Conservation (phyloP, 2,888 invertebrate genomes). For the Stenichneumon culpator region DNA sequence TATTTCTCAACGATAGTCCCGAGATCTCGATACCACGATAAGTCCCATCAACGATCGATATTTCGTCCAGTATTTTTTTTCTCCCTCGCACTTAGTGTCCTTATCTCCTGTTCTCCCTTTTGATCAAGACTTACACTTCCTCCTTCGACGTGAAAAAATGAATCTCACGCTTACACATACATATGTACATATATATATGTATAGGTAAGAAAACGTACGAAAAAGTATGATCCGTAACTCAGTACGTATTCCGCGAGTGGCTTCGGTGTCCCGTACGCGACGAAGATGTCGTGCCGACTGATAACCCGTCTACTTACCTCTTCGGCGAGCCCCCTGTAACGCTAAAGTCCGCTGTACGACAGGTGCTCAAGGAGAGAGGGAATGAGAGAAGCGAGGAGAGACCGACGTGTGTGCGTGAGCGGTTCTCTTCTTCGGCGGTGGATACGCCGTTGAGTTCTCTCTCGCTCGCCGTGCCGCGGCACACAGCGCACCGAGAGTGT, state of each 20-base stretch:
- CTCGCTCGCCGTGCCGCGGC: slow-evolving; percentile 15
- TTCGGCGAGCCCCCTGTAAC: slow-evolving; percentile 79
- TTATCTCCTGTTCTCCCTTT: slow-evolving; percentile 19
- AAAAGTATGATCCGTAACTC: slow-evolving; percentile 46
- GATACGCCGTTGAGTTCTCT: slow-evolving; percentile 65
- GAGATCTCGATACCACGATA: not conserved
- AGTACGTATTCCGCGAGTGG: slow-evolving; percentile 14
- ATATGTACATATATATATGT: slow-evolving; percentile 1
- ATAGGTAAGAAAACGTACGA: not conserved
- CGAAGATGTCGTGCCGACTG: slow-evolving; percentile 84
- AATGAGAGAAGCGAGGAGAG: slow-evolving; percentile 71
- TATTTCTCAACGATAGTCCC: not conserved
- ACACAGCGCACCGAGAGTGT: slow-evolving; percentile 23
- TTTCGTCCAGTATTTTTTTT: slow-evolving; percentile 9
- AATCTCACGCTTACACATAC: slow-evolving; percentile 3
- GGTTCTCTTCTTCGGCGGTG: slow-evolving; percentile 66
- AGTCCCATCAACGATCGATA: not conserved
- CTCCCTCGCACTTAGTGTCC: slow-evolving; percentile 39
- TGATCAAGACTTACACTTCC: slow-evolving; percentile 10
- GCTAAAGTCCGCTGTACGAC: slow-evolving; percentile 78
- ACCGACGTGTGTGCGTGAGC: slow-evolving; percentile 69
- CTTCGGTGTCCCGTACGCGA: slow-evolving; percentile 77
- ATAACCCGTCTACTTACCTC: slow-evolving; percentile 84
- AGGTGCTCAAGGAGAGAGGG: slow-evolving; percentile 81
- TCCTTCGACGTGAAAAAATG: not conserved